Evolutionary conservation across 2,888 invertebrate species (phyloP).

Genomic region (Callinectes sapidus): DNA sequence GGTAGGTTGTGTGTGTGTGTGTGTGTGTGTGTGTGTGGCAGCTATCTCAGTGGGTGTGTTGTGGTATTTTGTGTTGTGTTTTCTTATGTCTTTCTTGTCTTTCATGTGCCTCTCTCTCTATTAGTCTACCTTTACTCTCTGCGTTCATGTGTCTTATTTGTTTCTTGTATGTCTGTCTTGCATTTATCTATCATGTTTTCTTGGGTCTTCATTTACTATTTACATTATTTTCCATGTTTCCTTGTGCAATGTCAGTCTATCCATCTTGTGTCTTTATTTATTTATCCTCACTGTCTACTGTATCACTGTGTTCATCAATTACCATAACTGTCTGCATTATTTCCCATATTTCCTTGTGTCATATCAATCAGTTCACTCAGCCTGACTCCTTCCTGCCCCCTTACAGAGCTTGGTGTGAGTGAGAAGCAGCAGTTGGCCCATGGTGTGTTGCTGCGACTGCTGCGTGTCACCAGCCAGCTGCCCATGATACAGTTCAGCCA

Average conservation of each 20-base stretch:
- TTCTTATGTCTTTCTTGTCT: background rate
- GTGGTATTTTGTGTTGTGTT: background rate
- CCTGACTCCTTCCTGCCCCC: background rate
- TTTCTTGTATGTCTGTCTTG: background rate
- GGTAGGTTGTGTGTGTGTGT: background rate
- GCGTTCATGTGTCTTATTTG: background rate
- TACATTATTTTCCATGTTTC: background rate
- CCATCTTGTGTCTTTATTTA: no score
- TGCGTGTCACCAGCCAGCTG: conserved; percentile 65
- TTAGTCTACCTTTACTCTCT: background rate
- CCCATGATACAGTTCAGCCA: conserved; percentile 72
- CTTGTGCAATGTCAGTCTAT: background rate
- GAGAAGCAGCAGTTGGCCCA: conserved; percentile 71
- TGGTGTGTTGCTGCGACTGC: conserved; percentile 63
- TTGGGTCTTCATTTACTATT: background rate
- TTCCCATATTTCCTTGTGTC: no score
- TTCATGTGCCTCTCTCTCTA: background rate
- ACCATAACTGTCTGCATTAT: no score
- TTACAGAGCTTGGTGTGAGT: conserved; percentile 63
- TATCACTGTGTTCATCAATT: no score
- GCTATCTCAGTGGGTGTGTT: background rate
- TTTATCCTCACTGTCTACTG: no score
- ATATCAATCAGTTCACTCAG: background rate
- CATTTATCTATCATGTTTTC: background rate
- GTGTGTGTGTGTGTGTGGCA: background rate